phyloP scores from a whole-genome alignment of 1,140 invertebrate genomes.

The Drosophila athabasca region DNA sequence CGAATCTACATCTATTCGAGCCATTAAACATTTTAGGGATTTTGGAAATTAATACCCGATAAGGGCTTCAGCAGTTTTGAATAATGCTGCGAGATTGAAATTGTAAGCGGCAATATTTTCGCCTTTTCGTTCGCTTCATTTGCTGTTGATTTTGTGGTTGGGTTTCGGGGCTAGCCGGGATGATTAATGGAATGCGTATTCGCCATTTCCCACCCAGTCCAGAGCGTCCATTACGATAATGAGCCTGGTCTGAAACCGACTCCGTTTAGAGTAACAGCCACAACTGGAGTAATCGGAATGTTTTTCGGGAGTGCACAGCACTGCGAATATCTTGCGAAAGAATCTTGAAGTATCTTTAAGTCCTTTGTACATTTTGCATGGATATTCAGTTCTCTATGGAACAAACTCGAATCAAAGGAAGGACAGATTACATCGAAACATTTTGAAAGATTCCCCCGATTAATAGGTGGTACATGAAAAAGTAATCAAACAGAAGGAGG shows the following conservation, averaged over 20 bases:
- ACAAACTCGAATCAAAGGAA: too few relatives aligned
- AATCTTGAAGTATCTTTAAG: too few relatives aligned
- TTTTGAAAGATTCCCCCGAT: constrained; percentile 11
- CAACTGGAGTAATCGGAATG: constrained; percentile 4
- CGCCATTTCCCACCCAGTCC: constrained; percentile 7
- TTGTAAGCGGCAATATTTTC: constrained; percentile 60
- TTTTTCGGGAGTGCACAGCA: too few relatives aligned
- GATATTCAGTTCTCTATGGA: too few relatives aligned
- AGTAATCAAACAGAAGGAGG: constrained; percentile 40
- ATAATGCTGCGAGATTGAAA: constrained; percentile 57
- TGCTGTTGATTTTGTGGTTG: constrained; percentile 56
- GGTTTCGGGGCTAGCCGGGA: constrained; percentile 44
- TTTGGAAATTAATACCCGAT: constrained; percentile 58
- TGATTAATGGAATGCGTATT: constrained; percentile 55
- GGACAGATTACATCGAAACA: too few relatives aligned
- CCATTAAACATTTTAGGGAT: constrained; percentile 39
- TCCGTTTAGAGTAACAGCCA: constrained; percentile 12
- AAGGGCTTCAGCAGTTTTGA: constrained; percentile 45
- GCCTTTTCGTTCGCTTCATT: constrained; percentile 55
- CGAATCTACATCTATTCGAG: background rate
- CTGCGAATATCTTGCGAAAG: too few relatives aligned
- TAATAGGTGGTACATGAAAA: constrained; percentile 26
- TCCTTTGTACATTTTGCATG: too few relatives aligned
- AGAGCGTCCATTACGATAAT: constrained; percentile 54
- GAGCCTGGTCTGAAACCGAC: constrained; percentile 36